These are phyloP conservation scores for Sapayoa aenigma DNA, from an alignment of 2,113 vertebrate genomes.

Conservation along the genomic window DNA sequence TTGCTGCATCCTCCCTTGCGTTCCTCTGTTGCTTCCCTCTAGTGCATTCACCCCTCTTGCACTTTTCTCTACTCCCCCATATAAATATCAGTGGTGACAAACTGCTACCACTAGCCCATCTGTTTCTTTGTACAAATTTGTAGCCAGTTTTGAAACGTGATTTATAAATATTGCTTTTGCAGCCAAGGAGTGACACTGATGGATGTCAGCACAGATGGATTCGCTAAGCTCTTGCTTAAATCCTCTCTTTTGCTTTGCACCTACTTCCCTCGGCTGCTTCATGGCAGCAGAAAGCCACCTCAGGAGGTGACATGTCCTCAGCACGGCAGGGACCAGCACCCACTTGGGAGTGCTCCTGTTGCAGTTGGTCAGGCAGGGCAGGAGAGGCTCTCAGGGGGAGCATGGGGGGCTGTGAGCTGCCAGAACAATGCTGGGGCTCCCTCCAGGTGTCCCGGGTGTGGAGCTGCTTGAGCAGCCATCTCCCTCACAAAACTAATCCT, in stretches of 20 bases:
- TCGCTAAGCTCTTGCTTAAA: constrained; percentile 43
- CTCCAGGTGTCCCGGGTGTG: rapidly evolving
- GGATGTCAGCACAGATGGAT: constrained; percentile 80
- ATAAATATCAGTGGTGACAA: constrained; percentile 74
- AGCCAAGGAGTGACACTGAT: constrained; percentile 80
- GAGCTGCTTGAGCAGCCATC: not conserved
- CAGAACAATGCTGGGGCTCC: not conserved
- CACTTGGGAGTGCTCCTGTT: rapidly evolving
- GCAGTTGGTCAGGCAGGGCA: not conserved
- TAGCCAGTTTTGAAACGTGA: constrained; percentile 81
- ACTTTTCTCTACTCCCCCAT: not conserved
- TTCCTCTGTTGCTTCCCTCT: not conserved
- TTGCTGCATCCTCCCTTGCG: not conserved
- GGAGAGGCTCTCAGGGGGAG: not conserved
- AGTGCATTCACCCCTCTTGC: constrained; percentile 25
- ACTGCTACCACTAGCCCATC: constrained; percentile 74
- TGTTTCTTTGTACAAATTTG: constrained; percentile 83
- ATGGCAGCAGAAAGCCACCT: not conserved
- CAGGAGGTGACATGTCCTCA: not conserved
- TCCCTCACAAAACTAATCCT: not conserved
- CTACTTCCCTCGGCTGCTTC: not conserved
- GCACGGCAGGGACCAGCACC: not conserved
- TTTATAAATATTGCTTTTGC: constrained; percentile 84
- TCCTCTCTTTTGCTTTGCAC: constrained; percentile 36
- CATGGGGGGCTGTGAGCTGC: not conserved